Base-by-base conservation (phyloP, 2,888 invertebrate species). In the Troglohyphantes excavatus region DNA sequence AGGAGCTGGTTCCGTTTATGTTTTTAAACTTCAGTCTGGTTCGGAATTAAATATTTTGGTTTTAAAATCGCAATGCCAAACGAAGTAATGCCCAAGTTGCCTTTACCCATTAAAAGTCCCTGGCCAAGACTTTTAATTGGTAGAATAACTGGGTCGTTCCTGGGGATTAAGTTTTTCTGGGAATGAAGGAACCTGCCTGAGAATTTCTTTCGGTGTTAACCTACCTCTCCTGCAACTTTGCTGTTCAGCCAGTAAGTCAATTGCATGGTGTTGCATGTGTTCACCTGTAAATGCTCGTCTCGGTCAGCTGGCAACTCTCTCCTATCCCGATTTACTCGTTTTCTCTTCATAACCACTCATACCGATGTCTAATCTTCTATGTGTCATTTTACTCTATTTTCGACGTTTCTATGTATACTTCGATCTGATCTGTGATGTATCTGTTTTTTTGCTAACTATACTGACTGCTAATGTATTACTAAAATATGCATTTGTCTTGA, bases 281-380 rank as follows among this genome's bases (percentile, higher is more conserved):
- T 46, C 29, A 29, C 84, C 78, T 78, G 79, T 21, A 68, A 67
- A 26, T 83, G 72, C 83, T 72, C 65, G 84, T 59, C 84, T 78
- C 63, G 70, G 61, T 90, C 89, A 84, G 83, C 89, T 90, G 89
- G 89, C 89, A 90, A 90, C 89, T 90, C 84, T 84, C 78, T 84
- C 89, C 89, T 90, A 68, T 78, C 68, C 83, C 83, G 26, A 70
- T 84, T 90, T 83, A 72, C 72, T 84, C 43, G 70, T 86, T 89
- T 88, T 86, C 81, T 90, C 46, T 90, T 90, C n/a, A n/a, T 68
- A 13, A 67, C 68, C 43, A 76, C 59, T 82, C 19, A 67, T 53
- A 87, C 53, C 59, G 72, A 85, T 29, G 70, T 67, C 68, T 76
- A 70, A 70, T 81, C 83, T 91, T 90, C 83, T 86, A 84, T 86